These are phyloP conservation scores for Muscicapa comitata DNA, from an alignment of 2,797 vertebrate species.

Conservation along the genomic window DNA sequence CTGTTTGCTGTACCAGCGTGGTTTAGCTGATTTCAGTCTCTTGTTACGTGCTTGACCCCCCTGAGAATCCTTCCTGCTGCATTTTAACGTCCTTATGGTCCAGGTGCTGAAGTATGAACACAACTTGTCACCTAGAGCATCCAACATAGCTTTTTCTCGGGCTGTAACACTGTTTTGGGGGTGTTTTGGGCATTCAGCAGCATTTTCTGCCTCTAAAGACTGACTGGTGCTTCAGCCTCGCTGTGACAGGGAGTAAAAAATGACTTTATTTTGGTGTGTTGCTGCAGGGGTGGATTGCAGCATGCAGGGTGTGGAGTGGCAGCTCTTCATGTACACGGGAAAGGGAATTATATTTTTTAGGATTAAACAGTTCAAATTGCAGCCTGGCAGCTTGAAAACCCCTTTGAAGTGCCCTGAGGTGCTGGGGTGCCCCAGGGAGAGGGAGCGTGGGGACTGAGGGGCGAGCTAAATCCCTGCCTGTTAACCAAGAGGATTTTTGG, in stretches of 20 bases:
- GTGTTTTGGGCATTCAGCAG: not conserved
- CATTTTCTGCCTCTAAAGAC: not conserved
- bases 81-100: not conserved
- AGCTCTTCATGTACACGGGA: not conserved
- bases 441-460: not conserved
- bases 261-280: not conserved
- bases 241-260: fast-evolving
- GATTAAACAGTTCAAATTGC: not conserved
- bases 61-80: not conserved
- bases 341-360: not conserved
- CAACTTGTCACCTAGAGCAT: not conserved
- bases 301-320: not conserved
- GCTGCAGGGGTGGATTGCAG: constrained; percentile 10
- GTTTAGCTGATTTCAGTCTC: not conserved
- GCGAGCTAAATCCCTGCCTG: not conserved
- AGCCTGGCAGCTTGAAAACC: not conserved
- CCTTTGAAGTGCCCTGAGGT: not conserved
- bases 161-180: not conserved
- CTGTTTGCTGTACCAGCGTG: fast-evolving
- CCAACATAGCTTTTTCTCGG: fast-evolving
- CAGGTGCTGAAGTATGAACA: fast-evolving
- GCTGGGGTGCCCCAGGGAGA: fast-evolving
- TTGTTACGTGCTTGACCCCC: not conserved
- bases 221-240: not conserved
- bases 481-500: not conserved